Conservation (phyloP, 2,888 invertebrate genomes). For the Cybosia mesomella region DNA sequence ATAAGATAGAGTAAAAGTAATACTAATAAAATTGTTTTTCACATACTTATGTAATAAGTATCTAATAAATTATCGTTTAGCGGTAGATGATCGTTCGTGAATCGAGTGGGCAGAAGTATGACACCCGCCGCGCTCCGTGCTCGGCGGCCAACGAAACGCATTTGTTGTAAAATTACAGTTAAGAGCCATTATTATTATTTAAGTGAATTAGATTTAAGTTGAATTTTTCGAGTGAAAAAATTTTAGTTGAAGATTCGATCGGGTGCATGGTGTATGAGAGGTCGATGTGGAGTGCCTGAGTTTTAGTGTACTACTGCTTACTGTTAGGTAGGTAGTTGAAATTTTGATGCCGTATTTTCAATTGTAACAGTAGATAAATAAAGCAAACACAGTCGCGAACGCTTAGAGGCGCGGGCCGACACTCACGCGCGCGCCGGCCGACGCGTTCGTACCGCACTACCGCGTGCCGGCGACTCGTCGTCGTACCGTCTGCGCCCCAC, state of each 20-base stretch:
- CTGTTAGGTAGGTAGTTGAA: slow-evolving; percentile 87
- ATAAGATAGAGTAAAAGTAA: slow-evolving; percentile 75
- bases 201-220: slow-evolving; percentile 86
- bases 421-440: slow-evolving; percentile 36
- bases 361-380: slow-evolving; percentile 83
- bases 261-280: slow-evolving; percentile 84
- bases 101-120: slow-evolving; percentile 65
- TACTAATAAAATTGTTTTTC: slow-evolving; percentile 80
- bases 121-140: slow-evolving; percentile 75
- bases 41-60: slow-evolving; percentile 84
- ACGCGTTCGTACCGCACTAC: slow-evolving; percentile 57
- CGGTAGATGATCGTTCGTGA: slow-evolving; percentile 76
- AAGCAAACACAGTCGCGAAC: slow-evolving; percentile 81
- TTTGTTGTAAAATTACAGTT: slow-evolving; percentile 86
- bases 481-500: slow-evolving; percentile 38
- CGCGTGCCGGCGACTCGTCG: slow-evolving; percentile 58
- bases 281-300: slow-evolving; percentile 85
- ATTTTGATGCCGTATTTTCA: slow-evolving; percentile 85
- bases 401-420: slow-evolving; percentile 66
- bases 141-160: slow-evolving; percentile 85
- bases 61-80: slow-evolving; percentile 80
- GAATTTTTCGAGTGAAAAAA: slow-evolving; percentile 83
- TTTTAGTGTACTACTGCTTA: slow-evolving; percentile 86
- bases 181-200: slow-evolving; percentile 86
- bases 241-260: slow-evolving; percentile 84